Conservation (phyloP, 35 echinoderm and acorn worm genomes). For the Chiridota heheva region DNA sequence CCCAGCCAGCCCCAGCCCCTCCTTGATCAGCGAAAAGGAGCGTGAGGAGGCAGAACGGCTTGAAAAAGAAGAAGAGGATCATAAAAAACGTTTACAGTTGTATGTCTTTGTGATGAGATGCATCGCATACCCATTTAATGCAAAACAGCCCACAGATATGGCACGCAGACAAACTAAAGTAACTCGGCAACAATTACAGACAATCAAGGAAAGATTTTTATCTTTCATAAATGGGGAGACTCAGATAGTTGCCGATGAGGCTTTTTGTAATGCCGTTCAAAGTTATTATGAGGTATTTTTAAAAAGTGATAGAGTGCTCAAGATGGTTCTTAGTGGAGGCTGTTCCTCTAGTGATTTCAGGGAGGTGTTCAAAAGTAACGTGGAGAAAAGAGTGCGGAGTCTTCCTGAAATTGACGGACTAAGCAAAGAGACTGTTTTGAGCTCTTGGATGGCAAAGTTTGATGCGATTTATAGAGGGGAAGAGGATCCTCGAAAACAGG, state of each 20-base stretch:
- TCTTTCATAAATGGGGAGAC: constrained; percentile 97
- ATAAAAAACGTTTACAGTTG: constrained; percentile 92
- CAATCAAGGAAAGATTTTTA: constrained; percentile 95
- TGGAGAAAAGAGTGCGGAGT: constrained; percentile 90
- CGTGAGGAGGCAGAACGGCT: constrained; percentile 74
- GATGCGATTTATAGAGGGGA: constrained; percentile 98
- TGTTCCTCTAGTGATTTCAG: constrained; percentile 97
- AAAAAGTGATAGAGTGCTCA: constrained; percentile 95
- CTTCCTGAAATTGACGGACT: constrained; percentile 97
- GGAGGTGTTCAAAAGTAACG: constrained; percentile 99
- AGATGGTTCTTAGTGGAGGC: constrained; percentile 93
- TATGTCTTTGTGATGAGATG: constrained; percentile 98
- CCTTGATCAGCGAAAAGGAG: constrained; percentile 79
- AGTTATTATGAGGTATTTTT: constrained; percentile 98
- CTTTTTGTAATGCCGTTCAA: constrained; percentile 97
- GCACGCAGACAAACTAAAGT: constrained; percentile 93
- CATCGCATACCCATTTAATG: constrained; percentile 99
- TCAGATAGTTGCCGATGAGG: constrained; percentile 97
- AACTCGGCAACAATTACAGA: constrained; percentile 76
- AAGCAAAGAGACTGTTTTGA: constrained; percentile 97
- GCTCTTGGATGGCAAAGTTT: constrained; percentile 99
- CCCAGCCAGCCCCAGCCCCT: constrained; percentile 88
- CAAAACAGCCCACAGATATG: constrained; percentile 98
- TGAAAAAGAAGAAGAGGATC: constrained; percentile 91
- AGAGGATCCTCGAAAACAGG: constrained; percentile 91